Conservation (phyloP, 1,140 invertebrate species). For the Palaemon carinicauda region DNA sequence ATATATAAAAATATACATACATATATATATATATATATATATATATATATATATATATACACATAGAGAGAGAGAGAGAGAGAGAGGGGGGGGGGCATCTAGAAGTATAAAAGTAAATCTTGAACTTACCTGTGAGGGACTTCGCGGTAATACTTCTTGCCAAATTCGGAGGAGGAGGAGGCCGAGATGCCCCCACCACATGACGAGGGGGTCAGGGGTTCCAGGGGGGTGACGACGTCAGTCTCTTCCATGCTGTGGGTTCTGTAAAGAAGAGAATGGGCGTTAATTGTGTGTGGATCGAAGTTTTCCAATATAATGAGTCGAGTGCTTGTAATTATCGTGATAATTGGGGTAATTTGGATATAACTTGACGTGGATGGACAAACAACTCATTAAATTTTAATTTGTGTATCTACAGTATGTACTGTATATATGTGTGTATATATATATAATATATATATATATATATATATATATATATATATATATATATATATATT, state of each 20-base stretch:
- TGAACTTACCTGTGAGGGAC: slow-evolving; percentile 43
- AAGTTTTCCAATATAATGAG: neutral
- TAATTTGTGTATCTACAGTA: neutral
- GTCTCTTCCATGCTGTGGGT: slow-evolving; percentile 13
- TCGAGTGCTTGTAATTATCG: too few relatives aligned
- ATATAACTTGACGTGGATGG: neutral
- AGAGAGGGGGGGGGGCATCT: too few relatives aligned
- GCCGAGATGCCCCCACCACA: slow-evolving; percentile 25
- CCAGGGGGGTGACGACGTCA: slow-evolving; percentile 33
- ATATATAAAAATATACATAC: too few relatives aligned
- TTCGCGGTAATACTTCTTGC: slow-evolving; percentile 31
- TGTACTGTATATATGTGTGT: neutral
- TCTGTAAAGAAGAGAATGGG: neutral
- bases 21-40: too few relatives aligned
- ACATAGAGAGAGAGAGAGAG: too few relatives aligned
- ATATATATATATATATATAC: too few relatives aligned
- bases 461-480: neutral
- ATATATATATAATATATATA: neutral
- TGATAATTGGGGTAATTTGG: too few relatives aligned
- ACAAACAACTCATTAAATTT: neutral
- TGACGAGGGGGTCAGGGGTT: slow-evolving; percentile 45
- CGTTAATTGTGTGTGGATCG: neutral
- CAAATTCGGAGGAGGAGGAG: slow-evolving; percentile 29
- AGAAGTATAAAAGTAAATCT: neutral
- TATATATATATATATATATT: too few relatives aligned